These are phyloP conservation scores for Gasterosteus nipponicus DNA, from an alignment of 2,113 vertebrate species.

Conservation along the genomic window DNA sequence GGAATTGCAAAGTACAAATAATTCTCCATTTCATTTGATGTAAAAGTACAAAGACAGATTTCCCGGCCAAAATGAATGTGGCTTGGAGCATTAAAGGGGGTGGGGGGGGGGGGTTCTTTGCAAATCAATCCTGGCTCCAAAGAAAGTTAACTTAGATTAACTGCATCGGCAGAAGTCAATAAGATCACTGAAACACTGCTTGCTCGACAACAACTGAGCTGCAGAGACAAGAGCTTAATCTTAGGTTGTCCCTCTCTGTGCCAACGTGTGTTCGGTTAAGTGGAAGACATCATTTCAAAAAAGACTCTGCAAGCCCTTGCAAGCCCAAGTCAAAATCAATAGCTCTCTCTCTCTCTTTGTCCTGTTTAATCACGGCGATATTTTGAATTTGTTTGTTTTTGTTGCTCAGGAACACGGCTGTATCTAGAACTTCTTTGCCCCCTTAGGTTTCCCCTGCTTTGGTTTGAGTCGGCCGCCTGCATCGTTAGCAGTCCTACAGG, in stretches of 20 bases:
- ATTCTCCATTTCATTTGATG: constrained; percentile 57
- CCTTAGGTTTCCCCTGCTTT: constrained; percentile 60
- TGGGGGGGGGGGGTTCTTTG: constrained; percentile 51
- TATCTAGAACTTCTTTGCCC: constrained; percentile 60
- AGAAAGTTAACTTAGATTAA: constrained; percentile 70
- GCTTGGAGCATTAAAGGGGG: constrained; percentile 60
- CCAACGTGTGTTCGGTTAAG: constrained; percentile 58
- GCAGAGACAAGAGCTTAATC: constrained; percentile 60
- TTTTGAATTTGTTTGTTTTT: constrained; percentile 74
- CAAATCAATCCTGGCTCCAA: constrained; percentile 70
- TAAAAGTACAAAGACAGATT: constrained; percentile 66
- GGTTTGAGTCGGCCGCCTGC: constrained; percentile 70
- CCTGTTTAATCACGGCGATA: constrained; percentile 58
- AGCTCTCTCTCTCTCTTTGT: constrained; percentile 46
- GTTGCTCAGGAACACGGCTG: constrained; percentile 53
- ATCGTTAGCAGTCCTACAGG: constrained; percentile 65
- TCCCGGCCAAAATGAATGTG: constrained; percentile 64
- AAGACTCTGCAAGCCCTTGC: constrained; percentile 43
- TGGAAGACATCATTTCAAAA: constrained; percentile 49
- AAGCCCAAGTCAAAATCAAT: constrained; percentile 71
- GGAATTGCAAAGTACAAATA: constrained; percentile 47
- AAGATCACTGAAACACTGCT: constrained; percentile 63
- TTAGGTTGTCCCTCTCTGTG: constrained; percentile 38
- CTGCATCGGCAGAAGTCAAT: constrained; percentile 71
- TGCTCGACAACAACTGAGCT: constrained; percentile 79